phyloP scores from a whole-genome alignment of 2,113 vertebrate genomes.

The Rhombomys opimus region DNA sequence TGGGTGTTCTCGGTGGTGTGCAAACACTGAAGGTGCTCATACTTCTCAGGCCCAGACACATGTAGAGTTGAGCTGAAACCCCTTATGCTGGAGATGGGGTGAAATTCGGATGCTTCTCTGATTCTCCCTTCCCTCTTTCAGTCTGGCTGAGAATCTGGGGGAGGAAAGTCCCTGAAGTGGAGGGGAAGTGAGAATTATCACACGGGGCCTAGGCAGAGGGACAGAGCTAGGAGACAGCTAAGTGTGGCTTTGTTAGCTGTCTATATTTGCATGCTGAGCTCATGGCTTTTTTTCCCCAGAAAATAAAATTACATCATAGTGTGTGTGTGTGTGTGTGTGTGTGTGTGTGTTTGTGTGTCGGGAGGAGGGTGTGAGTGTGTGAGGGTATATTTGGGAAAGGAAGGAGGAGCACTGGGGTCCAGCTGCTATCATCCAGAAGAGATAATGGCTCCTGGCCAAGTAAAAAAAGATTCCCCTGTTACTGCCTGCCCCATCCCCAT shows the following conservation, averaged over 20 bases:
- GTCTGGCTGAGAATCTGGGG: conserved; percentile 42
- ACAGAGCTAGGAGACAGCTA: conserved; percentile 12
- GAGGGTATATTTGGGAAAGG: conserved; percentile 37
- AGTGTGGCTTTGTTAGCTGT: conserved; percentile 52
- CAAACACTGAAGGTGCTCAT: neutral
- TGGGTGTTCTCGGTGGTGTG: too few relatives aligned
- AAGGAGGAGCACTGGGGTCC: neutral
- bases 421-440: neutral
- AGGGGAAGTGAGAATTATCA: conserved; percentile 74
- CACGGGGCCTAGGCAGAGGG: conserved; percentile 33
- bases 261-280: conserved; percentile 81
- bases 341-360: neutral
- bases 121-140: conserved; percentile 62
- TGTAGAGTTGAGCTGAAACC: neutral
- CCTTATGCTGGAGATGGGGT: neutral
- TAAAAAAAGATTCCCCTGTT: neutral
- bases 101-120: conserved; percentile 37
- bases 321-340: neutral
- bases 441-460: neutral
- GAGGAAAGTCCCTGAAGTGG: conserved; percentile 76
- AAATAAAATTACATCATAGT: conserved; percentile 76
- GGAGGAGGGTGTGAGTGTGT: neutral
- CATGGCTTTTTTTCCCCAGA: conserved; percentile 67
- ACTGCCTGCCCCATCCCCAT: neutral
- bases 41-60: neutral